Evolutionary conservation across 2,113 vertebrate genomes (phyloP).

Genomic region (Xiphorhynchus elegans): DNA sequence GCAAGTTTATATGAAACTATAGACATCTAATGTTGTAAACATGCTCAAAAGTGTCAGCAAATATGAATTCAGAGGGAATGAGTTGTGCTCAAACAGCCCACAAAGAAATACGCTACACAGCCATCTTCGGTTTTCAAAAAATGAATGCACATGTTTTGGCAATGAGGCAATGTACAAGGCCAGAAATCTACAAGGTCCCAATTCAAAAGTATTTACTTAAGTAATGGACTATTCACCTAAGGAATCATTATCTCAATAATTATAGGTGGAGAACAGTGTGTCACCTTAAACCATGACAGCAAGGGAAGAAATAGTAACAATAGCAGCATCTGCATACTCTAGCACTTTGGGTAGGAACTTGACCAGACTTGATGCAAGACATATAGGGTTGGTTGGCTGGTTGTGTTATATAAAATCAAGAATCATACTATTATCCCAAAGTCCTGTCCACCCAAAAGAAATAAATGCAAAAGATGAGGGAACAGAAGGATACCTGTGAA

Average conservation of each 20-base stretch:
- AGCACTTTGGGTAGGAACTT: background rate
- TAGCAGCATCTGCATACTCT: background rate
- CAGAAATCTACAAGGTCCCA: background rate
- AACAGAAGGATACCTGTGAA: background rate
- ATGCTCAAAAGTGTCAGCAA: background rate
- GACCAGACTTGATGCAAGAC: background rate
- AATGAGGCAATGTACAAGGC: background rate
- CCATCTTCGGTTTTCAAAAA: background rate
- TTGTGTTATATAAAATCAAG: background rate
- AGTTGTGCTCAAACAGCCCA: background rate
- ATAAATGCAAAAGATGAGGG: background rate
- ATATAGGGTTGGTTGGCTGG: background rate
- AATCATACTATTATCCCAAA: background rate
- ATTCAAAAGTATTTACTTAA: background rate
- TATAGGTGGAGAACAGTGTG: background rate
- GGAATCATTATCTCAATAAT: background rate
- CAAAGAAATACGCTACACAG: background rate
- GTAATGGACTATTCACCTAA: background rate
- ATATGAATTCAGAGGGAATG: accelerated
- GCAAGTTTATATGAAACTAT: background rate
- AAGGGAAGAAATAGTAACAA: background rate
- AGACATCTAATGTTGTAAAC: background rate
- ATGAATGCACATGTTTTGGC: background rate
- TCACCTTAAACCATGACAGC: background rate
- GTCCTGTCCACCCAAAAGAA: background rate